A percentile compares a stretch with the other conserved stretches of the same genome.
These are phyloP conservation scores for Abrostola triplasia DNA, from an alignment of 2,888 invertebrate genomes.

Conservation along the genomic window DNA sequence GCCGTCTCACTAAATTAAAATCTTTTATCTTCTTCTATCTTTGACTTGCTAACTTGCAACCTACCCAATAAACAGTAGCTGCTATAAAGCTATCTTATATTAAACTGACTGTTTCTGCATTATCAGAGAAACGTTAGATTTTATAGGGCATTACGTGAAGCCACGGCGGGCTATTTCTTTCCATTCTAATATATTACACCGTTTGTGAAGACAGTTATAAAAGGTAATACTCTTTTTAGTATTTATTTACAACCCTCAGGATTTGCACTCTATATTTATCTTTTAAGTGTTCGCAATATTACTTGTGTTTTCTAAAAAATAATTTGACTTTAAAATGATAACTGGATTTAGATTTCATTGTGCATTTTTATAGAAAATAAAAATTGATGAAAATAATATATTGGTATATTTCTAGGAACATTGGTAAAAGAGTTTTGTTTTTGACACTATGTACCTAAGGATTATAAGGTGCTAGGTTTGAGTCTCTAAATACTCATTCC, in stretches of 20 bases:
- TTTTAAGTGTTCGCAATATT: slow-evolving; percentile 18
- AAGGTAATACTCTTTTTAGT: slow-evolving; percentile 24
- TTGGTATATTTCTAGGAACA: not conserved
- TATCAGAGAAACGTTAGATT: slow-evolving; percentile 49
- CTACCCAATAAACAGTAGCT: slow-evolving; percentile 2
- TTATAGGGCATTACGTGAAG: slow-evolving; percentile 49
- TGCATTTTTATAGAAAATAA: too few species aligned
- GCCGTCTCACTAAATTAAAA: too few species aligned
- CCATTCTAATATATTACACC: slow-evolving; percentile 40
- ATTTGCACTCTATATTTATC: slow-evolving; percentile 20
- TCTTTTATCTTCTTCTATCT: too few species aligned
- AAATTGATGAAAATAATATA: too few species aligned
- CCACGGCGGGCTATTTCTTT: slow-evolving; percentile 31
- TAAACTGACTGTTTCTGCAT: slow-evolving; percentile 50
- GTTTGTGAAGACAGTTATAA: slow-evolving; percentile 38
- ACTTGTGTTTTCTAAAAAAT: slow-evolving; percentile 13
- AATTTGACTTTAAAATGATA: slow-evolving; percentile 18
- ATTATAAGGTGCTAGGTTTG: too few species aligned
- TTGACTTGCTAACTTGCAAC: too few species aligned
- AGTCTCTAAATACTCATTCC: too few species aligned
- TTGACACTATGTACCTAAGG: too few species aligned
- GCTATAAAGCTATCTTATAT: slow-evolving; percentile 45
- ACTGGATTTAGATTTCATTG: slow-evolving; percentile 13
- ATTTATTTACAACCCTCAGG: slow-evolving; percentile 23
- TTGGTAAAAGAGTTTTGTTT: too few species aligned